These are phyloP conservation scores for Orycteropus afer DNA, from an alignment of 2,113 vertebrate genomes.

Conservation along the genomic window DNA sequence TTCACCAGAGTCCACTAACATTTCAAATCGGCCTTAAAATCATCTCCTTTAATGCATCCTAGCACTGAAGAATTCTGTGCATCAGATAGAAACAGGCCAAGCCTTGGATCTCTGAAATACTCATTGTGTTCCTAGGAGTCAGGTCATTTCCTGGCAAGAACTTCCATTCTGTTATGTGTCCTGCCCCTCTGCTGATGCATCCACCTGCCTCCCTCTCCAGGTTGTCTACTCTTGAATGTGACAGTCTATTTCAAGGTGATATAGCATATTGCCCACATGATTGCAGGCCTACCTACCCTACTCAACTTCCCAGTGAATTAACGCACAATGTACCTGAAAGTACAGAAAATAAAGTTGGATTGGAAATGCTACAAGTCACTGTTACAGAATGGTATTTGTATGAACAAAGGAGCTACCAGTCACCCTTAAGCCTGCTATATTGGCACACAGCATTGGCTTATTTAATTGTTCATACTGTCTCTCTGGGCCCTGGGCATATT, in stretches of 20 bases:
- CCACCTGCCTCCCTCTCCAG: not conserved
- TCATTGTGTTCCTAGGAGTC: not conserved
- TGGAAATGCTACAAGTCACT: not conserved
- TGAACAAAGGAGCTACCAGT: not conserved
- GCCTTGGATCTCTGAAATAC: not conserved
- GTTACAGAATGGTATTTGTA: not conserved
- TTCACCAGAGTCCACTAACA: not conserved
- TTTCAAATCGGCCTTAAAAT: not conserved
- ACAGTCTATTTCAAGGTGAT: not conserved
- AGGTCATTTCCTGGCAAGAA: not conserved
- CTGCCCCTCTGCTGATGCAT: not conserved
- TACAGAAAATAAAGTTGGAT: not conserved
- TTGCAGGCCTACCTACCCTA: not conserved
- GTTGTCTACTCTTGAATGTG: not conserved
- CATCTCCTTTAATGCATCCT: not conserved
- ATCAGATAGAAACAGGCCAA: not conserved
- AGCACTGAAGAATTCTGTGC: not conserved
- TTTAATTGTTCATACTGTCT: not conserved
- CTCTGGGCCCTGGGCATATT: not conserved
- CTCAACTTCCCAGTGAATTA: not conserved
- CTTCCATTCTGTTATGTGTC: not conserved
- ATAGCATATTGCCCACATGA: not conserved
- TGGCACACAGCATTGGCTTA: not conserved
- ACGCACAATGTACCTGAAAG: not conserved
- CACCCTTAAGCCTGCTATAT: not conserved